phyloP scores from a whole-genome alignment of 1,140 invertebrate species.

The Drosophila rufa region DNA sequence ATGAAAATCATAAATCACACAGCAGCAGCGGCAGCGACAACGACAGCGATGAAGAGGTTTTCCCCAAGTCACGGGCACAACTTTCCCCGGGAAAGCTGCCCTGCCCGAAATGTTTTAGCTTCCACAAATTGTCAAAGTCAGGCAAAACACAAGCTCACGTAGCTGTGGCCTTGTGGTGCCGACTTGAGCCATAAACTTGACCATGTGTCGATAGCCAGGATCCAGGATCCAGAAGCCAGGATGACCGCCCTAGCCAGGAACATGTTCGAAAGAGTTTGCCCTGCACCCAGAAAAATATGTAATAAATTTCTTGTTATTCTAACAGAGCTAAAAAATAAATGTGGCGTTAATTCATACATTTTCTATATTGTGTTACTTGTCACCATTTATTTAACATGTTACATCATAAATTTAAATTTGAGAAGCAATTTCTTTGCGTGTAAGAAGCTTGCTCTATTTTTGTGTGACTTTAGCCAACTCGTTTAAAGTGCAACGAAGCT shows the following conservation, averaged over 20 bases:
- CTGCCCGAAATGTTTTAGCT: conserved; percentile 28
- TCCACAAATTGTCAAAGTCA: conserved; percentile 53
- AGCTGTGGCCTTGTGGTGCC: conserved; percentile 36
- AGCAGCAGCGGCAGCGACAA: conserved; percentile 22
- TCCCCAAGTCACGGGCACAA: conserved; percentile 17
- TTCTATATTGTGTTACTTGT: too few species aligned
- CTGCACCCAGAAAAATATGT: conserved; percentile 20
- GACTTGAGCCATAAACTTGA: conserved; percentile 59
- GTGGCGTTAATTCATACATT: background rate
- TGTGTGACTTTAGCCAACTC: background rate
- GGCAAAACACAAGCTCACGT: conserved; percentile 38
- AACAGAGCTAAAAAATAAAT: too few species aligned
- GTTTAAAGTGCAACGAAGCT: conserved; percentile 46
- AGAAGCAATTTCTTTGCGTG: background rate
- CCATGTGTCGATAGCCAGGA: conserved; percentile 58
- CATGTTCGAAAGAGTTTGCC: conserved; percentile 20
- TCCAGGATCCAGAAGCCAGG: conserved; percentile 6
- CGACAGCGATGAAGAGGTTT: conserved; percentile 29
- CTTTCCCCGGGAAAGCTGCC: conserved; percentile 8
- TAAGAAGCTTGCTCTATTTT: background rate
- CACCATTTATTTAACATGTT: too few species aligned
- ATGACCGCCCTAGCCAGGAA: conserved; percentile 41
- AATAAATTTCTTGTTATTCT: background rate
- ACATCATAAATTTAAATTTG: too few species aligned
- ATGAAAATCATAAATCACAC: conserved; percentile 76